Conservation (phyloP, 1,140 invertebrate species). For the Mylabris phalerata region DNA sequence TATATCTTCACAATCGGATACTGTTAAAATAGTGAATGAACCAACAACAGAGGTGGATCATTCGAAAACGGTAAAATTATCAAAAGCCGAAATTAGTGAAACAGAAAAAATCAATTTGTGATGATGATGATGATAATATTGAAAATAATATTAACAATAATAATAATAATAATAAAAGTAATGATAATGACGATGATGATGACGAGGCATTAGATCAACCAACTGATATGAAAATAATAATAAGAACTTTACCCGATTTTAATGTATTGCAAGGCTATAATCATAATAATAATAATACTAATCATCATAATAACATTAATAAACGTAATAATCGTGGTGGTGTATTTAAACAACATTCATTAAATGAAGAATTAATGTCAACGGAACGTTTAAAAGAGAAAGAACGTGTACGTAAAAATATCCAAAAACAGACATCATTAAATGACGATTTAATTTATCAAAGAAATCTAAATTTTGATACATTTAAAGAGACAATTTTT, state of each 20-base stretch:
- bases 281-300: too few species aligned
- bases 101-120: constrained; percentile 70
- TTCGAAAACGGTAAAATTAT: constrained; percentile 29
- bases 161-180: constrained; percentile 33
- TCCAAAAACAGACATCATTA: constrained; percentile 80
- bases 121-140: constrained; percentile 51
- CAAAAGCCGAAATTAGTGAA: constrained; percentile 66
- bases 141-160: too few species aligned
- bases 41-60: neutral
- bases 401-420: constrained; percentile 73
- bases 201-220: constrained; percentile 58
- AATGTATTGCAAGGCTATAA: constrained; percentile 33
- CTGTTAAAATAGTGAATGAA: neutral
- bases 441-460: constrained; percentile 81
- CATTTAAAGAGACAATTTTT: constrained; percentile 65
- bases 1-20: neutral
- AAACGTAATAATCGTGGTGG: constrained; percentile 45
- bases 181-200: constrained; percentile 60
- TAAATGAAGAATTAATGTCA: constrained; percentile 85
- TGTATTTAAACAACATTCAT: constrained; percentile 77
- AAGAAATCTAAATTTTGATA: constrained; percentile 56
- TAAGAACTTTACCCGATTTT: constrained; percentile 54
- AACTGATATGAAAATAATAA: constrained; percentile 55
- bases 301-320: neutral
- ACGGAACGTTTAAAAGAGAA: constrained; percentile 74